Percentiles rank a stretch among this genome's conserved stretches.
Conservation (phyloP, 2,888 invertebrate species). For the Eilema caniola region DNA sequence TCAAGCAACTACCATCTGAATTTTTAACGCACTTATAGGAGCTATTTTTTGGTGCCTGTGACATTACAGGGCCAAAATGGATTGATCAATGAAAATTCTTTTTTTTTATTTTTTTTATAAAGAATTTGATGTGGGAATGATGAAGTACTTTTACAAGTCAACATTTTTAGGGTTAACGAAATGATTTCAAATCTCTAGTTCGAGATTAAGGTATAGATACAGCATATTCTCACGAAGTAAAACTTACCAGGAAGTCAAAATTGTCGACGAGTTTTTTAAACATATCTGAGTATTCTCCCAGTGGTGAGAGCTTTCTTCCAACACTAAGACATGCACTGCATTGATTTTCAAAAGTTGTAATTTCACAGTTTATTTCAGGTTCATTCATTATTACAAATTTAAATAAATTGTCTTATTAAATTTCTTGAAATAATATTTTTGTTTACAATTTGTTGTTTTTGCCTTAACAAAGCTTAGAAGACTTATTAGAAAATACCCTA, state of each 20-base stretch:
- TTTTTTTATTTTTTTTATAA: too few relatives aligned
- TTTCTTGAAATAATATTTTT: neutral
- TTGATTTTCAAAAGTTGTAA: slow-evolving; percentile 20
- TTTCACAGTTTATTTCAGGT: slow-evolving; percentile 43
- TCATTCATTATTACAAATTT: slow-evolving; percentile 32
- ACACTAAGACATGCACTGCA: slow-evolving; percentile 45
- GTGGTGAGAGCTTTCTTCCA: slow-evolving; percentile 39
- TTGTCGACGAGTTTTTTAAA: slow-evolving; percentile 36
- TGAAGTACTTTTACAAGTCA: too few relatives aligned
- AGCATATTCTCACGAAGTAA: neutral
- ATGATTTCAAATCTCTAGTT: neutral
- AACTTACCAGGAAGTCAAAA: slow-evolving; percentile 32
- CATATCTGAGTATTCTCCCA: slow-evolving; percentile 31
- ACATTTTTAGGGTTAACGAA: too few relatives aligned
- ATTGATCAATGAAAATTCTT: too few relatives aligned
- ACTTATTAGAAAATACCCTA: too few relatives aligned
- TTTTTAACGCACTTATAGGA: too few relatives aligned
- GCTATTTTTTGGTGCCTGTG: too few relatives aligned
- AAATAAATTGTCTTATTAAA: neutral
- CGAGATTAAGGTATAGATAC: rapidly evolving
- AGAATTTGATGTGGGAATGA: too few relatives aligned
- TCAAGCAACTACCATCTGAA: too few relatives aligned
- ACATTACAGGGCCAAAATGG: too few relatives aligned
- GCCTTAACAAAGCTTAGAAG: too few relatives aligned
- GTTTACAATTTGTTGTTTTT: neutral